These are phyloP conservation scores for Melanotaenia pygmaea DNA, from an alignment of 2,797 vertebrate genomes.

Conservation along the genomic window DNA sequence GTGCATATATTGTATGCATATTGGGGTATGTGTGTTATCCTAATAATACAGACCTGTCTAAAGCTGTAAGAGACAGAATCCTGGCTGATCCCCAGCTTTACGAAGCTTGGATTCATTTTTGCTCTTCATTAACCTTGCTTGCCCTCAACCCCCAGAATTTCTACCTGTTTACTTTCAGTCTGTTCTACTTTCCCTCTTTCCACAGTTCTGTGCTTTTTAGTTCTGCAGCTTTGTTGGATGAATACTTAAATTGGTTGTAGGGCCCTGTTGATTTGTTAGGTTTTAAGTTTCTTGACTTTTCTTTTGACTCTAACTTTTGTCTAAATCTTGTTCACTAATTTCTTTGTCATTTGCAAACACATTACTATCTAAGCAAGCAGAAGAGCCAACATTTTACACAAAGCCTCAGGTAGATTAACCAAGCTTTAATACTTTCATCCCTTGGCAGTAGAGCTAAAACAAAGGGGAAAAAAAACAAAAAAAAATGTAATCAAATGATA, in stretches of 20 bases:
- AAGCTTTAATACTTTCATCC: neutral
- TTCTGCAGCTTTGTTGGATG: conserved; percentile 33
- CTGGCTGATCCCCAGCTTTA: conserved; percentile 52
- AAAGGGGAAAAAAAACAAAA: conserved; percentile 11
- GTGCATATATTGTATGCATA: conserved; percentile 40
- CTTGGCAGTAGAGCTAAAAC: conserved; percentile 47
- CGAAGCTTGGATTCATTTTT: conserved; percentile 65
- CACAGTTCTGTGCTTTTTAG: conserved; percentile 4
- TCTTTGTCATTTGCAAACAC: conserved; percentile 24
- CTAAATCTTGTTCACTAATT: conserved; percentile 3
- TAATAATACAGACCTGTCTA: conserved; percentile 29
- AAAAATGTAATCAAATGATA: conserved; percentile 64
- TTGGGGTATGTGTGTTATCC: conserved; percentile 10
- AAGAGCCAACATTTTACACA: conserved; percentile 31
- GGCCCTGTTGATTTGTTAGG: conserved; percentile 18
- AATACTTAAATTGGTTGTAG: neutral
- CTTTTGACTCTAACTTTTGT: conserved; percentile 9
- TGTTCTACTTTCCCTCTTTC: neutral
- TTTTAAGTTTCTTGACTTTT: conserved; percentile 22
- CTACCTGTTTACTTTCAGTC: conserved; percentile 36
- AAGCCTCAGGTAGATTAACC: conserved; percentile 57
- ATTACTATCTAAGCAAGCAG: conserved; percentile 50
- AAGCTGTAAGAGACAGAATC: conserved; percentile 18
- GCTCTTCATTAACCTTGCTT: conserved; percentile 73
- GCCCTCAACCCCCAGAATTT: conserved; percentile 54